Base-by-base conservation (phyloP, 2,113 vertebrate genomes). In the Oryzias woworae region DNA sequence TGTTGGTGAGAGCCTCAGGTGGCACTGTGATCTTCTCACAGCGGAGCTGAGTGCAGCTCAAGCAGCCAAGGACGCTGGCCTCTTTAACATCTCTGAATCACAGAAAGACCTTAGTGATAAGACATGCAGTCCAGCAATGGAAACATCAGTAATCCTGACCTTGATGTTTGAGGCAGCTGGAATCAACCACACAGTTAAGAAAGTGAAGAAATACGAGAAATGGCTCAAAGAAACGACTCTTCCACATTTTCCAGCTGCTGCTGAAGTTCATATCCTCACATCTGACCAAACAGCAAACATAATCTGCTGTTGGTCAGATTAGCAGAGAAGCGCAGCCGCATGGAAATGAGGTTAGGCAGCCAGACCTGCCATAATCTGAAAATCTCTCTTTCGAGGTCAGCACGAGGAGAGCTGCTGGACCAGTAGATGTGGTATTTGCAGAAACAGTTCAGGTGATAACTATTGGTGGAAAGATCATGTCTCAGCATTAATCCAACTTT, bases 221-320 rank as follows among this genome's bases (percentile, higher is more conserved):
- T 8, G 31, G 26, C 18, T 10, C 6, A 1, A 1, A 6, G 10
- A 58, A 10, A 18, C 14, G 1, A 58, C 31, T 60, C 1, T 10
- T 36, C 31, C 31, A 10, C 60, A 66, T 53, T 43, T 4, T n/a
- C 18, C 59, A 66, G 58, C 78, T 82, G 66, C 78, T 81, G 77
- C 66, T 53, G 26, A 31, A 23, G 50, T 70, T 70, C 61, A 58
- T 64, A 59, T 71, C 70, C 44, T 60, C 12, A 69, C 15, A 41
- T 68, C 72, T 60, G 80, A 66, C 61, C 51, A 28, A 64, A 64
- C 16, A 61, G 72, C 67, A 62, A 62, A 69, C 74, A 61, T 85
- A 88, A 89, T 88, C 89, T 84, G 80, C 82, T 68, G 67, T 61
- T 48, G 77, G 75, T 66, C 77, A 85, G 89, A 90, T 88, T 90